Evolutionary conservation across 2,888 invertebrate species (phyloP).

Genomic region (Anthrax anthrax): DNA sequence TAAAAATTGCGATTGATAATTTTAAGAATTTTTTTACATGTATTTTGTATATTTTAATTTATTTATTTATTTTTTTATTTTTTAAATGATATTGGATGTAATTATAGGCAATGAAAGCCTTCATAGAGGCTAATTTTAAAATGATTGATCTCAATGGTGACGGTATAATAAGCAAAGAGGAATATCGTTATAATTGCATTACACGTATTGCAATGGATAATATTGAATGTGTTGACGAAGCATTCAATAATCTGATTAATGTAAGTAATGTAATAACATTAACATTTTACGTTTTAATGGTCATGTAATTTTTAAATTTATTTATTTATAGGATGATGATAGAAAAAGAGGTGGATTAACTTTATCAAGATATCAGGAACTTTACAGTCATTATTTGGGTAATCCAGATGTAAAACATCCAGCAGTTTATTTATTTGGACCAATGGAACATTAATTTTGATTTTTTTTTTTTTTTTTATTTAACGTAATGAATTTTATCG

Average conservation of each 20-base stretch:
- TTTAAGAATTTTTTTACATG: not conserved
- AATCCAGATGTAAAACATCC: conserved; percentile 57
- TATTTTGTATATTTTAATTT: not conserved
- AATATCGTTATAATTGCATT: conserved; percentile 70
- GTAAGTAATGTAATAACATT: too few species aligned
- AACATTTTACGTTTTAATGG: too few species aligned
- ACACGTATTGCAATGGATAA: conserved; percentile 66
- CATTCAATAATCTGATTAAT: conserved; percentile 58
- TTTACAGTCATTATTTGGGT: conserved; percentile 69
- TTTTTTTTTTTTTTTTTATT: too few species aligned
- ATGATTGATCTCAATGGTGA: conserved; percentile 69
- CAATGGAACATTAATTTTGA: conserved; percentile 32
- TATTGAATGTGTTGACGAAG: conserved; percentile 59
- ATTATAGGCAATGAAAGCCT: conserved; percentile 63
- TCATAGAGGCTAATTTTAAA: conserved; percentile 71
- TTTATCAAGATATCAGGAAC: conserved; percentile 63
- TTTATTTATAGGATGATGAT: conserved; percentile 60
- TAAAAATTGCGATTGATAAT: too few species aligned
- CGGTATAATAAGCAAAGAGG: conserved; percentile 63
- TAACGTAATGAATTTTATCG: too few species aligned
- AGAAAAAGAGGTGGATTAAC: conserved; percentile 64
- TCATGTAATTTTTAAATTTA: not conserved
- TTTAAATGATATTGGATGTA: too few species aligned
- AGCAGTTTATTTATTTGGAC: conserved; percentile 67
- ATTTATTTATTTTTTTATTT: not conserved